Conservation (phyloP, 2,888 invertebrate species). For the Boloria euphrosyne region DNA sequence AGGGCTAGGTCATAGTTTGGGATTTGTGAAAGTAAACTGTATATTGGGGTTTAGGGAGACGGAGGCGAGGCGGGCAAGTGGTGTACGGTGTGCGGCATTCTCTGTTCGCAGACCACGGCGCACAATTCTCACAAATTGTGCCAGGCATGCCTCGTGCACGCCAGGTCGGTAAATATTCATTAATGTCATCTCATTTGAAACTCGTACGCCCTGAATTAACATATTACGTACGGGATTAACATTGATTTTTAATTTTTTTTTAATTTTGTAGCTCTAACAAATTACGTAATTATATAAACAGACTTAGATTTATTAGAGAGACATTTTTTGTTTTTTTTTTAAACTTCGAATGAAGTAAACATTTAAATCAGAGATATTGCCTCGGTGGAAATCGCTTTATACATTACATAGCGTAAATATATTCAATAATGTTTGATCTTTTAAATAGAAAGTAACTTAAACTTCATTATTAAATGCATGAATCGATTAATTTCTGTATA, state of each 20-base stretch:
- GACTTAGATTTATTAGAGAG: too few relatives aligned
- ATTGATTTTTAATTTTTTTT: slow-evolving; percentile 7
- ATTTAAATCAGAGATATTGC: not conserved
- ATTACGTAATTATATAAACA: not conserved
- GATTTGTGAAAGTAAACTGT: slow-evolving; percentile 51
- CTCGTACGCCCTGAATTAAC: slow-evolving; percentile 5
- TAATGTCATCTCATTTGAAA: slow-evolving; percentile 29
- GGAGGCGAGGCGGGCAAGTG: slow-evolving; percentile 74
- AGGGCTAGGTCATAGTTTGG: slow-evolving; percentile 27
- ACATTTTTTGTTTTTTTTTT: not conserved
- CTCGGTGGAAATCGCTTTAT: slow-evolving; percentile 2
- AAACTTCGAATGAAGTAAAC: not conserved
- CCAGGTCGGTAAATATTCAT: slow-evolving; percentile 75
- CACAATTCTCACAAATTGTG: slow-evolving; percentile 81
- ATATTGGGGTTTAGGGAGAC: slow-evolving; percentile 80
- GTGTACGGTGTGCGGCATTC: slow-evolving; percentile 80
- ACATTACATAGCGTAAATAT: not conserved
- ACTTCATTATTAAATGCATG: not conserved
- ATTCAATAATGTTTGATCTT: slow-evolving; percentile 4
- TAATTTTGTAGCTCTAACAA: slow-evolving; percentile 7
- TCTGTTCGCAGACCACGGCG: slow-evolving; percentile 76
- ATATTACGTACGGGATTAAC: slow-evolving; percentile 30
- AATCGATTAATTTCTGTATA: not conserved
- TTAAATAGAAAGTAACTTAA: not conserved
- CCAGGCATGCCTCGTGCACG: slow-evolving; percentile 83